A percentile compares a stretch with the other conserved stretches of the same genome.
These are phyloP conservation scores for Nemurella pictetii DNA, from an alignment of 2,888 invertebrate species.

Conservation along the genomic window DNA sequence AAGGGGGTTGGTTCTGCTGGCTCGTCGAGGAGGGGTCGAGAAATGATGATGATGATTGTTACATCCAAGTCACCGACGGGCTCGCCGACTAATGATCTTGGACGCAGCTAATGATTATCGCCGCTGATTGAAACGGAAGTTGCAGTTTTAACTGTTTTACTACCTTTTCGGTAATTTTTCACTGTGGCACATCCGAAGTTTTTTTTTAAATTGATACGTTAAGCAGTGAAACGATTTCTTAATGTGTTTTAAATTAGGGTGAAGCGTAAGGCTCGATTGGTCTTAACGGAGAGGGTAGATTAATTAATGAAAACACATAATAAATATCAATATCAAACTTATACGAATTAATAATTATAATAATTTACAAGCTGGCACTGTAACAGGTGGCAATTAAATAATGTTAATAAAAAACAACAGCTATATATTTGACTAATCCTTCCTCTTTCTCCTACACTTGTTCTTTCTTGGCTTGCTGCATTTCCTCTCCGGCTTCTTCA, in stretches of 20 bases:
- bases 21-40: neutral
- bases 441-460: neutral
- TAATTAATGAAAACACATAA: neutral
- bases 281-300: neutral
- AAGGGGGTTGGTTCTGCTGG: neutral
- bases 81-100: neutral
- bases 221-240: neutral
- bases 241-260: neutral
- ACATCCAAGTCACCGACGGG: neutral
- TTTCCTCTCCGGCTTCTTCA: neutral
- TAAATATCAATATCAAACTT: neutral
- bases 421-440: neutral
- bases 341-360: neutral
- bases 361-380: neutral
- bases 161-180: neutral
- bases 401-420: neutral
- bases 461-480: neutral
- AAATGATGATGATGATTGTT: neutral
- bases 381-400: neutral
- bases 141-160: neutral
- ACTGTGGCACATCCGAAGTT: neutral
- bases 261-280: neutral
- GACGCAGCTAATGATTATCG: neutral
- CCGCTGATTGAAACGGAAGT: neutral
- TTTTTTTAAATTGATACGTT: neutral